Conservation (phyloP, 1,140 invertebrate species). For the Reticulitermes speratus region DNA sequence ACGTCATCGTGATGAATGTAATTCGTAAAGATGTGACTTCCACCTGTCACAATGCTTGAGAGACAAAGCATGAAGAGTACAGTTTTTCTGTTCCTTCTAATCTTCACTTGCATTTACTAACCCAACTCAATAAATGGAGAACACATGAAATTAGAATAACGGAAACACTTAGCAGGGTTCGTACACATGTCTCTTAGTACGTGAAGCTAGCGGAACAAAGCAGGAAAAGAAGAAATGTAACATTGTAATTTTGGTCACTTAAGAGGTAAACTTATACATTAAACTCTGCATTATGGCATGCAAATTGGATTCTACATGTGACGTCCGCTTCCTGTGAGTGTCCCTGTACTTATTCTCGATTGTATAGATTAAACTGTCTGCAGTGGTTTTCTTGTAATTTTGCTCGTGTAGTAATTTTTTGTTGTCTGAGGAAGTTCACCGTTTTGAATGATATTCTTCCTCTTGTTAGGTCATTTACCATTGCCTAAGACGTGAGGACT, state of each 20-base stretch:
- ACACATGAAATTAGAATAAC: not conserved
- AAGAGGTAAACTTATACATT: constrained; percentile 4
- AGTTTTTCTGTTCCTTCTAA: not conserved
- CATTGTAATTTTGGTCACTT: not conserved
- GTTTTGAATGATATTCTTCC: not conserved
- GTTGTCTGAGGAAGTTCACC: not conserved
- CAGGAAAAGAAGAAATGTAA: not conserved
- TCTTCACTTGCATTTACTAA: not conserved
- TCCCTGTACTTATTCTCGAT: not conserved
- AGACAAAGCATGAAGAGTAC: not conserved
- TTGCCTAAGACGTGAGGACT: not conserved
- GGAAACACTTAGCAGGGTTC: not conserved
- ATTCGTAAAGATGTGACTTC: not conserved
- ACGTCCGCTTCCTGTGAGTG: not conserved
- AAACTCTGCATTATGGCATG: not conserved
- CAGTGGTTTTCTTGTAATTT: not conserved
- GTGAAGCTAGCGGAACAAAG: not conserved
- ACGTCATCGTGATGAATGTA: not conserved
- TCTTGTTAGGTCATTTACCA: not conserved
- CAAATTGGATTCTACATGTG: not conserved
- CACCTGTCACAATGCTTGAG: not conserved
- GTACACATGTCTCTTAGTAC: not conserved
- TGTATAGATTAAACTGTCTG: not conserved
- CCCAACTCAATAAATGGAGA: not conserved
- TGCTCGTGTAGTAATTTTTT: not conserved